Base-by-base conservation (phyloP, 1,140 invertebrate species). In the Cydia fagiglandana region DNA sequence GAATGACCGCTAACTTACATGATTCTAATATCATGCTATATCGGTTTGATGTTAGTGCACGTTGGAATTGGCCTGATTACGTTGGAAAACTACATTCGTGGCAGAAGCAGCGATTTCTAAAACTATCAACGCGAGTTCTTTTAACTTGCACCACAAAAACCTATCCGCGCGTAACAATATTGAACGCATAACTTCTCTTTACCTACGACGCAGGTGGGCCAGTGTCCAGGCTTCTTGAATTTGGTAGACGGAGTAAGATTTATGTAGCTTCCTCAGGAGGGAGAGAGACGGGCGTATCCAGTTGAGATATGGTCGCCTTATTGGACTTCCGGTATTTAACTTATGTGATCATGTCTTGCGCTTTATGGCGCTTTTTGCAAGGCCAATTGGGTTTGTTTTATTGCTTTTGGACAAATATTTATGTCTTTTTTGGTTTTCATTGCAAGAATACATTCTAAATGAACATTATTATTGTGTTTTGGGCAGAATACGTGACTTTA, bases 131-230 rank as follows among this genome's bases (percentile, higher is more conserved):
- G 24, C 9, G 15, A 70, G 2, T 17, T 70, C 66, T 13, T 41
- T 12, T 45, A 15, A n/a, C n/a, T 70, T 70, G 66, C 34, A 38
- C 66, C 66, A 38, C 30, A 70, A 34, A 70, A 70, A 70, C 76
- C 73, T 28, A 53, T 30, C 66, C 74, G 50, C 64, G 70, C 56
- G 79, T 75, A 81, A 79, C 80, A 75, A 87, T 85, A 87, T 87
- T 86, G 84, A 81, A 86, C 78, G 80, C 84, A 87, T 87, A 87
- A 87, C 82, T 87, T 83, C 79, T 82, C 75, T 83, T 81, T 83
- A 83, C 64, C 50, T 74, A 77, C 73, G 82, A 76, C 80, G 75
- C 84, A 86, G 85, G 80, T 86, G 83, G 81, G 77, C 73, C n/a
- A 64, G 73, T 70, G 78, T 64, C 74, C 79, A 66, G 34, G 56